Evolutionary conservation across 2,797 vertebrate genomes (phyloP).

Genomic region (Acomys russatus): DNA sequence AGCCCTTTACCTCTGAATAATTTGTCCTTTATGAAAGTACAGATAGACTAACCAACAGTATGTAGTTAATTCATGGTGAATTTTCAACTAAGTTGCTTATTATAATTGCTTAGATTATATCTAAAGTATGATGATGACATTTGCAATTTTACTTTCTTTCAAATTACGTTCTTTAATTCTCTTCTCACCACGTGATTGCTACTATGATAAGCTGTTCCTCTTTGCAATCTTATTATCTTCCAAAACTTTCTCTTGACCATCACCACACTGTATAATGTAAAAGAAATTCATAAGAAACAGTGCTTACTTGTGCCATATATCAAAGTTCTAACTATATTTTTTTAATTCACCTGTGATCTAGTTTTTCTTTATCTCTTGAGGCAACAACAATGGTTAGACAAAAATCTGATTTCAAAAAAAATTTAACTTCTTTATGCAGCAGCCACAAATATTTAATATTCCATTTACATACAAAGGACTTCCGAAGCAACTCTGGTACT

Average conservation of each 20-base stretch:
- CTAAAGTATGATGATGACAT: background rate
- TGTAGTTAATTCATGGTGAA: slow-evolving; percentile 10
- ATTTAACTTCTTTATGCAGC: slow-evolving; percentile 70
- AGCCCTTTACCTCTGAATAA: background rate
- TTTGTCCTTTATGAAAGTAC: slow-evolving; percentile 21
- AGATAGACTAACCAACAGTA: background rate
- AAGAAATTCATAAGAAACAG: slow-evolving; percentile 34
- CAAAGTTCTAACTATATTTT: slow-evolving; percentile 35
- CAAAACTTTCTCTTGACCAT: background rate
- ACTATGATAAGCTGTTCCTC: background rate
- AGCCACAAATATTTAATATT: slow-evolving; percentile 63
- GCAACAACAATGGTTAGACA: slow-evolving; percentile 27
- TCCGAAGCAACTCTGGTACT: slow-evolving; percentile 63
- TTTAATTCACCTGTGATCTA: slow-evolving; percentile 19
- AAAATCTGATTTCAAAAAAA: slow-evolving; percentile 68
- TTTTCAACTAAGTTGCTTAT: slow-evolving; percentile 37
- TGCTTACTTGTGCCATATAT: background rate
- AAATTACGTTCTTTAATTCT: slow-evolving; percentile 39
- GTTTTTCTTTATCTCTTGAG: slow-evolving; percentile 42
- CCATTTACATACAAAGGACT: slow-evolving; percentile 42
- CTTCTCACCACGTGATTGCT: background rate
- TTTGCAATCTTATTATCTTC: background rate
- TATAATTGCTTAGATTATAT: slow-evolving; percentile 25
- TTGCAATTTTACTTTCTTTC: slow-evolving; percentile 28
- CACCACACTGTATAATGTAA: background rate